phyloP scores from a whole-genome alignment of 2,888 invertebrate genomes.

The Drosophila anomelani region DNA sequence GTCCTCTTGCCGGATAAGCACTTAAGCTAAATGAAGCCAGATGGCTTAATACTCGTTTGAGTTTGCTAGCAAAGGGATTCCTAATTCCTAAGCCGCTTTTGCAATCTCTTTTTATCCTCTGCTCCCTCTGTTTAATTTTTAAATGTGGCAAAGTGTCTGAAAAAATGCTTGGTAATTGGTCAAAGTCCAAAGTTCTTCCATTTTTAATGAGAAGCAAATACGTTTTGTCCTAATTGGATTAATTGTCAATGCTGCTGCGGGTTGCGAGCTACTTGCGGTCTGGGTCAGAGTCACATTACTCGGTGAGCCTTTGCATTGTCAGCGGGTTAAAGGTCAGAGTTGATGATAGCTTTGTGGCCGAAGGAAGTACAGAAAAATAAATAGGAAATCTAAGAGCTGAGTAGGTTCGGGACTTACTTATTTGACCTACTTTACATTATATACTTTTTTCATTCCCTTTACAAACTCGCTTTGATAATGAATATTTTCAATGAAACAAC shows the following conservation, averaged over 20 bases:
- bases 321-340: conserved; percentile 7
- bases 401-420: not conserved
- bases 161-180: conserved; percentile 41
- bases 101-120: conserved; percentile 20
- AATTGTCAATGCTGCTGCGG: conserved; percentile 53
- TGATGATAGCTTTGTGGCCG: not conserved
- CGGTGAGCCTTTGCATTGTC: conserved; percentile 15
- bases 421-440: not conserved
- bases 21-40: conserved; percentile 55
- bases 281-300: conserved; percentile 40
- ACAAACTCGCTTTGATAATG: not conserved
- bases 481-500: not conserved
- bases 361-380: not conserved
- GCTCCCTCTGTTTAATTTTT: conserved; percentile 27
- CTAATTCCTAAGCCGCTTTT: conserved; percentile 37
- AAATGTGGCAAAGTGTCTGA: conserved; percentile 22
- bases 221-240: conserved; percentile 66
- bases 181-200: conserved; percentile 36
- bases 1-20: conserved; percentile 36
- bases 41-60: conserved; percentile 55
- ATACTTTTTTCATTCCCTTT: not conserved
- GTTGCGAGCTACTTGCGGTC: conserved; percentile 44
- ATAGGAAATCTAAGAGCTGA: not conserved
- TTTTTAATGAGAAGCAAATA: conserved; percentile 48
- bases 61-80: conserved; percentile 48